Evolutionary conservation across 2,797 vertebrate species (phyloP).

Genomic region (Miichthys miiuy): DNA sequence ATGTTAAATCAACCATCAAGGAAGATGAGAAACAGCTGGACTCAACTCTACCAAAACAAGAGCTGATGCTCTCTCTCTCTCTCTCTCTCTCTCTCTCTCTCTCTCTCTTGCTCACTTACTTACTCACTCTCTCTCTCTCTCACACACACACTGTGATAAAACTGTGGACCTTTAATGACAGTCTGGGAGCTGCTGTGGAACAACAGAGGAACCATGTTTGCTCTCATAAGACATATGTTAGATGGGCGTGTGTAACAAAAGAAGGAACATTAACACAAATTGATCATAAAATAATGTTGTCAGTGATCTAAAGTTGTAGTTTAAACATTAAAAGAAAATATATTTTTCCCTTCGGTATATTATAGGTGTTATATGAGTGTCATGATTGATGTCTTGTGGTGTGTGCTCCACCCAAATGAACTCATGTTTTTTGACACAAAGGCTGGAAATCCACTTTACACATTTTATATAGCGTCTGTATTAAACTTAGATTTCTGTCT

Average conservation of each 20-base stretch:
- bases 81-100: slow-evolving; percentile 12
- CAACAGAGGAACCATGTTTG: slow-evolving; percentile 34
- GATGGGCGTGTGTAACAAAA: background rate
- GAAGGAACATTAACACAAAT: background rate
- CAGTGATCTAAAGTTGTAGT: background rate
- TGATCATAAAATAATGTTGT: background rate
- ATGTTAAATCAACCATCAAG: slow-evolving; percentile 58
- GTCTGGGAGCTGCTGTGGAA: slow-evolving; percentile 41
- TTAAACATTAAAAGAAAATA: background rate
- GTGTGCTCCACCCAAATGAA: slow-evolving; percentile 55
- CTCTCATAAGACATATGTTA: slow-evolving; percentile 16
- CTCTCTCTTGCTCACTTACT: background rate
- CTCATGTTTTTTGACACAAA: slow-evolving; percentile 40
- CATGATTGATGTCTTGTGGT: slow-evolving; percentile 18
- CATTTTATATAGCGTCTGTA: background rate
- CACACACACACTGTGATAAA: background rate
- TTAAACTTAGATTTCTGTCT: background rate
- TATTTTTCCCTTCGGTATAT: background rate
- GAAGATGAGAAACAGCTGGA: slow-evolving; percentile 71
- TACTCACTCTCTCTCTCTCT: background rate
- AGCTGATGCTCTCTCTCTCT: slow-evolving; percentile 8
- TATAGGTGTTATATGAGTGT: slow-evolving; percentile 15
- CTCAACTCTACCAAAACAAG: slow-evolving; percentile 19
- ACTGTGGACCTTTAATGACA: slow-evolving; percentile 40
- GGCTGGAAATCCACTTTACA: slow-evolving; percentile 36